Evolutionary conservation across 2,797 vertebrate species (phyloP), one percentile per base, ranked within the genome.

Genomic region (Balearica regulorum): DNA sequence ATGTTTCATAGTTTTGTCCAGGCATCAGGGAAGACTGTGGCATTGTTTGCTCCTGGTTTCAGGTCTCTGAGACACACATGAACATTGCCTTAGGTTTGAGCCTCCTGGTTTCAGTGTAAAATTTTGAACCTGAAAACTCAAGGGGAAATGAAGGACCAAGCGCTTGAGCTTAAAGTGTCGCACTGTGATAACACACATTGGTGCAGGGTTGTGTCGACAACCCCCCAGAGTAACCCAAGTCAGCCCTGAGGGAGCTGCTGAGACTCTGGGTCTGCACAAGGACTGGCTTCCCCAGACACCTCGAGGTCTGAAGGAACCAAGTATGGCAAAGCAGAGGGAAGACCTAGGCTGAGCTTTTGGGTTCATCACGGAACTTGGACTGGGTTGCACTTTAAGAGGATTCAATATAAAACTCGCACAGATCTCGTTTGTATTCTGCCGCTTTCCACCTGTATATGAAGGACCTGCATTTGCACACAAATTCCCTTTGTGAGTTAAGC

Each of bases 141-240:
- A 14, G 19, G 28, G 31, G 19, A 49, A 72, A 48, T 21, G 28
- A 72, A 79, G 25, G 9, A 6, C 7, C 35, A 54, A 6, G 1
- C 48, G 12, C 22, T 16, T 76, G 39, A 62, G 16, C 10, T 68
- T 39, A 19, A 13, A 35, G 48, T n/a, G 53, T 13, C 85, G 31
- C 2, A 10, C 14, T 24, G 4, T n/a, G 28, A 14, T 19, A 55
- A 69, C 90, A 61, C 16, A 37, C 14, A 1, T 4, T 1, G 1
- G 1, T 19, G 19, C 18, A 14, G 26, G 8, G 12, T 7, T 72
- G 33, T 9, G 4, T 6, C 4, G 2, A 15, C 0, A 0, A 24
- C 25, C n/a, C 5, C 26, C 8, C 0, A 1, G 22, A 16, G 44
- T 20, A 39, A 33, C 11, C 35, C 48, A 22, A 33, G 41, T 80